phyloP scores from a whole-genome alignment of 2,797 vertebrate species.

The Epinephelus malabaricus region DNA sequence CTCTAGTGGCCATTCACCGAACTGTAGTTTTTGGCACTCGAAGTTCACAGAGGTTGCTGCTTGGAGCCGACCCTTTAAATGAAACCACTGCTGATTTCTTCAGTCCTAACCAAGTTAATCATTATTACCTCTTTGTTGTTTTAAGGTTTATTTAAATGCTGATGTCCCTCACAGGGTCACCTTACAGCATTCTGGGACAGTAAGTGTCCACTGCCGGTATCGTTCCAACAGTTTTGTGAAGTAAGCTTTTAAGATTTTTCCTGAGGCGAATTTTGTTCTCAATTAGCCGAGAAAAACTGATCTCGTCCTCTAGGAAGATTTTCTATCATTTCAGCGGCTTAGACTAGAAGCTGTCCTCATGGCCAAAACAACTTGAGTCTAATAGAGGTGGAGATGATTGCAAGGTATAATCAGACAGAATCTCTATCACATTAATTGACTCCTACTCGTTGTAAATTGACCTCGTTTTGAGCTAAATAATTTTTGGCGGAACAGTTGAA shows the following conservation, averaged over 20 bases:
- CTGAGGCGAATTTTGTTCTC: conserved; percentile 41
- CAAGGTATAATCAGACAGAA: conserved; percentile 46
- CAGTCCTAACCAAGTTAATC: too few relatives aligned
- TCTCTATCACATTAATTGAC: conserved; percentile 63
- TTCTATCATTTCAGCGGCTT: conserved; percentile 44
- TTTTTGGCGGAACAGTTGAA: conserved; percentile 29
- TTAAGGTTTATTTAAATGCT: conserved; percentile 7
- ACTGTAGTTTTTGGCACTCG: too few relatives aligned
- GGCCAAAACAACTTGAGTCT: conserved; percentile 43
- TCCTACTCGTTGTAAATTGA: conserved; percentile 44
- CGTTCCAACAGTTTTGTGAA: conserved; percentile 10
- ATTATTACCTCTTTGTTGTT: neutral
- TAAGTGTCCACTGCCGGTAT: conserved; percentile 17
- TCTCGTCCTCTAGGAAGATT: conserved; percentile 46
- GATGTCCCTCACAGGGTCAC: conserved; percentile 8
- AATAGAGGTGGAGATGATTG: conserved; percentile 57
- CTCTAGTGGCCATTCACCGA: too few relatives aligned
- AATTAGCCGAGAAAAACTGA: conserved; percentile 53
- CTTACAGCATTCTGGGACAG: neutral
- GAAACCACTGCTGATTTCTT: too few relatives aligned
- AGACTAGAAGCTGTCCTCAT: conserved; percentile 42
- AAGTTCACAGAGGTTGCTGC: too few relatives aligned
- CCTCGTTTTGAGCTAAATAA: conserved; percentile 38
- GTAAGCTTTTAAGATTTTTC: conserved; percentile 20
- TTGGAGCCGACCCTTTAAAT: too few relatives aligned